A percentile compares a stretch with the other conserved stretches of the same genome.
Conservation (phyloP, 2,888 invertebrate species). For the Athetis lepigone region DNA sequence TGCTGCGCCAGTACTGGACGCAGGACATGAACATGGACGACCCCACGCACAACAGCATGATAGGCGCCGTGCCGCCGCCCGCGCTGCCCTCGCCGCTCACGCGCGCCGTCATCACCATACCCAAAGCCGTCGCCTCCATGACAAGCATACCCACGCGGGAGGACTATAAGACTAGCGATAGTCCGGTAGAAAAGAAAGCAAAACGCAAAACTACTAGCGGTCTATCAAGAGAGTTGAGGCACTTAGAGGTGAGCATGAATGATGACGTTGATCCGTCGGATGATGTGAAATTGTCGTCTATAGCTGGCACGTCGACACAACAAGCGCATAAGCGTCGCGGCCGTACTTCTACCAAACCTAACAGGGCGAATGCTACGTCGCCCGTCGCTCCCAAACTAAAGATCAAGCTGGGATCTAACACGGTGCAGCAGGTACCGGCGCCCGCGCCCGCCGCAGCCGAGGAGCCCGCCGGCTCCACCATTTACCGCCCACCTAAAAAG, state of each 20-base stretch:
- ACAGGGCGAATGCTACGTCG: slow-evolving; percentile 68
- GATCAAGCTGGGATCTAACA: slow-evolving; percentile 93
- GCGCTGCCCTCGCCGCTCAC: slow-evolving; percentile 91
- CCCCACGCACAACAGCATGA: slow-evolving; percentile 86
- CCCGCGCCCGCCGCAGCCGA: slow-evolving; percentile 5
- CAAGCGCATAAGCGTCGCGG: slow-evolving; percentile 79
- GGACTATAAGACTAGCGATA: slow-evolving; percentile 93
- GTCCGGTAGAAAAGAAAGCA: slow-evolving; percentile 92
- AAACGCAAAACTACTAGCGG: slow-evolving; percentile 90
- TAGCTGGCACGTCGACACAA: slow-evolving; percentile 65
- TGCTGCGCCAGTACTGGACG: slow-evolving; percentile 95
- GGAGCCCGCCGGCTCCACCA: slow-evolving; percentile 26
- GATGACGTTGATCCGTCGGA: slow-evolving; percentile 88
- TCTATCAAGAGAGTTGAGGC: slow-evolving; percentile 91
- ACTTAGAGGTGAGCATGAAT: slow-evolving; percentile 91
- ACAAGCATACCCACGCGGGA: slow-evolving; percentile 96
- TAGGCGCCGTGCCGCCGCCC: slow-evolving; percentile 87
- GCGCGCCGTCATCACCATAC: slow-evolving; percentile 95
- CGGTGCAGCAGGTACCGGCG: slow-evolving; percentile 85
- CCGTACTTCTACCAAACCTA: slow-evolving; percentile 75
- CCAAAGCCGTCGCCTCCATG: slow-evolving; percentile 97
- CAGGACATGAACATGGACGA: slow-evolving; percentile 97
- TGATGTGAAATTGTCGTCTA: slow-evolving; percentile 77
- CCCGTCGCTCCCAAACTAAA: slow-evolving; percentile 93
- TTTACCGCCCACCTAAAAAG: slow-evolving; percentile 94